These are phyloP conservation scores for Euproctis similis DNA, from an alignment of 2,888 invertebrate genomes.

Conservation along the genomic window DNA sequence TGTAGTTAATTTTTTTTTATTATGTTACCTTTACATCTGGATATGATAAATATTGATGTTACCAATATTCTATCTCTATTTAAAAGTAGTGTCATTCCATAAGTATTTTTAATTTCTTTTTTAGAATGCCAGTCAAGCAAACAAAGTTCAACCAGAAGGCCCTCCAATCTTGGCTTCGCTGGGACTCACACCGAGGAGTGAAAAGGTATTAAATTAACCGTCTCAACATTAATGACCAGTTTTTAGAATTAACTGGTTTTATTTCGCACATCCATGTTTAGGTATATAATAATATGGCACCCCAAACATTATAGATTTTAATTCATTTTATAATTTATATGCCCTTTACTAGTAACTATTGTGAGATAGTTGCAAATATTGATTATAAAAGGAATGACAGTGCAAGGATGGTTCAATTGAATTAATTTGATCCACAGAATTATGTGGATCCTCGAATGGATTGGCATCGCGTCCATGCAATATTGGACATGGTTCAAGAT, in stretches of 20 bases:
- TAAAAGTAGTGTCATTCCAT: no score
- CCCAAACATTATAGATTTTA: constrained; percentile 14
- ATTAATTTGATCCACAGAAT: constrained; percentile 70
- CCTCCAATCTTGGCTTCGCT: constrained; percentile 71
- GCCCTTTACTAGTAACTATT: not conserved
- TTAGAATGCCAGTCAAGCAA: constrained; percentile 47
- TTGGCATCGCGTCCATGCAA: constrained; percentile 69
- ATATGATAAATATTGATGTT: no score
- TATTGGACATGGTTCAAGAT: constrained; percentile 64
- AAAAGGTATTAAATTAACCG: no score
- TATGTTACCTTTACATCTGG: no score
- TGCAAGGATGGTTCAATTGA: constrained; percentile 60
- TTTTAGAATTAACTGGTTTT: no score
- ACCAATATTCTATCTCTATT: no score
- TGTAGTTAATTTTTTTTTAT: no score
- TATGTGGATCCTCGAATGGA: constrained; percentile 69
- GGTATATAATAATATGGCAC: constrained; percentile 27
- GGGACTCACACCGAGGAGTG: constrained; percentile 71
- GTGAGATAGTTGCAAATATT: constrained; percentile 7
- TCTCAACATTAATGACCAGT: no score
- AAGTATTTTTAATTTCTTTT: constrained; percentile 26
- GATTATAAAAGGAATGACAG: constrained; percentile 15
- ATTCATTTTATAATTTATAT: not conserved
- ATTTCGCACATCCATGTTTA: constrained; percentile 24
- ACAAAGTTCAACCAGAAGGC: constrained; percentile 64